phyloP scores from a whole-genome alignment of 2,113 vertebrate genomes.

The Perognathus longimembris region DNA sequence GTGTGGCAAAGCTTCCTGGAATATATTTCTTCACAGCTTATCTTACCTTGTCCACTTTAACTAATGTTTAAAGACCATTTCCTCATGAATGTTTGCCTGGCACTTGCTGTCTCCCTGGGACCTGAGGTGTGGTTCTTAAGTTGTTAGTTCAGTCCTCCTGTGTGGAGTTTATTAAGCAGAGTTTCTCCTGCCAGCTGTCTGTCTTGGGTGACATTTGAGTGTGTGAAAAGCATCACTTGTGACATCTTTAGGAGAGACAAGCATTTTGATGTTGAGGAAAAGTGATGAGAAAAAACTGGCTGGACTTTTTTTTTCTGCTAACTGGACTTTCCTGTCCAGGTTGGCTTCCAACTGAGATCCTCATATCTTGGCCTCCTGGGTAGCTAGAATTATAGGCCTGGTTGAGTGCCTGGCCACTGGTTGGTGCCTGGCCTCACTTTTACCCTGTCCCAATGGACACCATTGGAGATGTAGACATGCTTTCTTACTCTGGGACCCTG shows the following conservation, averaged over 20 bases:
- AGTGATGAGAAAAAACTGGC: background rate
- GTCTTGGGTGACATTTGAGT: background rate
- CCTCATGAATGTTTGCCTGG: background rate
- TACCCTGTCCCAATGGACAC: background rate
- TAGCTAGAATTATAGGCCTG: too few relatives aligned
- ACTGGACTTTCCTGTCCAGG: too few relatives aligned
- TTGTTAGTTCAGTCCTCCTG: background rate
- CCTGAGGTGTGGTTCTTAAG: background rate
- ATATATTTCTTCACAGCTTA: background rate
- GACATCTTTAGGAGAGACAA: background rate
- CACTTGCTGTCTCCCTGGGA: background rate
- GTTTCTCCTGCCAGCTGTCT: background rate
- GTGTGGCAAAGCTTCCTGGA: background rate
- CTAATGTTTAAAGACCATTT: background rate
- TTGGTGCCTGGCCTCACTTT: background rate
- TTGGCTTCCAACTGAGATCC: too few relatives aligned
- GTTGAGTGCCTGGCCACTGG: too few relatives aligned
- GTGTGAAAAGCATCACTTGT: background rate
- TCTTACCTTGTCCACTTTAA: slow-evolving; percentile 25
- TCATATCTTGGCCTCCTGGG: too few relatives aligned
- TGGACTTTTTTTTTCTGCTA: background rate
- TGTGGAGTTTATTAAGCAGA: background rate
- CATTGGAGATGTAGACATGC: background rate
- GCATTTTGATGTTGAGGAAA: background rate
- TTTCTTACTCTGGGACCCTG: background rate